A percentile compares a stretch with the other conserved stretches of the same genome.
These are phyloP conservation scores for Oreocharis arfaki DNA, from an alignment of 2,113 vertebrate genomes.

Conservation along the genomic window DNA sequence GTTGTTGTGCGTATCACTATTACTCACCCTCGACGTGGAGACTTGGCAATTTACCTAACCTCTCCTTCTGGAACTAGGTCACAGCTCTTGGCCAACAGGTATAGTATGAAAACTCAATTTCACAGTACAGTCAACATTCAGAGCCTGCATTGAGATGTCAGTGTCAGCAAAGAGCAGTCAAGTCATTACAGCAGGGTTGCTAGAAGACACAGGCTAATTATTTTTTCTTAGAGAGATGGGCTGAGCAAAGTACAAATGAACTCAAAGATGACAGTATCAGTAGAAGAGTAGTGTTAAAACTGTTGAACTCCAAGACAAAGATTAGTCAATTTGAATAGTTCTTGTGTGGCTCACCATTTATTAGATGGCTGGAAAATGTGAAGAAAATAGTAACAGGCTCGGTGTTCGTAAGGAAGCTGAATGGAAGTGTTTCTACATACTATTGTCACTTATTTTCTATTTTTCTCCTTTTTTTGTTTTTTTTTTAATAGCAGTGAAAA, in stretches of 20 bases:
- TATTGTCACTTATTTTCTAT: neutral
- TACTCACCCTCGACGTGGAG: slow-evolving; percentile 92
- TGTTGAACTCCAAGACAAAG: neutral
- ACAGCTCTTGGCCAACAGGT: slow-evolving; percentile 98
- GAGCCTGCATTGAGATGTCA: neutral
- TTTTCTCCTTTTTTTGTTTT: neutral
- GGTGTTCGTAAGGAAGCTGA: neutral
- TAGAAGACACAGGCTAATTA: neutral
- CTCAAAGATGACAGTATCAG: neutral
- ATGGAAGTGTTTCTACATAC: neutral
- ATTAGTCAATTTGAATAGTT: neutral
- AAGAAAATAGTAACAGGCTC: neutral
- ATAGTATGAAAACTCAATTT: neutral
- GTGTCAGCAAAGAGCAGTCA: neutral
- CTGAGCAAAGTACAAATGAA: neutral
- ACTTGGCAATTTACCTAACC: slow-evolving; percentile 96
- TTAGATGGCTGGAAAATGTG: neutral
- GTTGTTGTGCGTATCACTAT: slow-evolving; percentile 95
- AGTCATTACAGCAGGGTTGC: neutral
- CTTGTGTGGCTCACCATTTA: neutral
- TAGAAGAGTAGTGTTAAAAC: neutral
- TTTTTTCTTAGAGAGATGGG: neutral
- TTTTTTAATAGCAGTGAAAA: neutral
- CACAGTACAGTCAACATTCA: neutral
- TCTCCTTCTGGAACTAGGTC: slow-evolving; percentile 98